Percentiles rank a stretch among this genome's conserved stretches.
Evolutionary conservation across 2,888 invertebrate species (phyloP).

Genomic region (Tanypteryx hageni): DNA sequence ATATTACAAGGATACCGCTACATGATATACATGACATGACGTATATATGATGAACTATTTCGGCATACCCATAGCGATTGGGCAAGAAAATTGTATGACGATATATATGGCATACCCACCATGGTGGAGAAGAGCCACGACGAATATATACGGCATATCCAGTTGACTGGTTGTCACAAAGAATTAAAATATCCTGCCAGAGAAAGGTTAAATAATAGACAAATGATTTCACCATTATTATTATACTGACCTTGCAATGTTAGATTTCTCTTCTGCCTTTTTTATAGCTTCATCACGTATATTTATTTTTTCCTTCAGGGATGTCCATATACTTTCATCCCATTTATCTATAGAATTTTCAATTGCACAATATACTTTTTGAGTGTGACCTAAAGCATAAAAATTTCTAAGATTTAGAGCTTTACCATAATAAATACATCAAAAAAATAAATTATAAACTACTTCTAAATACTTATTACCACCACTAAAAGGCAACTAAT

Average conservation of each 20-base stretch:
- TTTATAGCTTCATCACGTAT: slow-evolving; percentile 78
- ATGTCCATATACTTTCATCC: slow-evolving; percentile 78
- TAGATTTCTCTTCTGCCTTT: slow-evolving; percentile 80
- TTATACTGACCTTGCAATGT: slow-evolving; percentile 76
- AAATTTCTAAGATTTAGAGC: slow-evolving; percentile 3
- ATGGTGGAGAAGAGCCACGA: too few species aligned
- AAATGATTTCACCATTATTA: not conserved
- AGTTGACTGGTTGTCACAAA: too few species aligned
- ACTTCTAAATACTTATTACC: not conserved
- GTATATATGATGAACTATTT: too few species aligned
- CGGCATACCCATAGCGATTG: too few species aligned
- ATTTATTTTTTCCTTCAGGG: slow-evolving; percentile 79
- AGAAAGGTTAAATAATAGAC: too few species aligned
- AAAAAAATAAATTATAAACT: slow-evolving; percentile 63
- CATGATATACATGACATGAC: too few species aligned
- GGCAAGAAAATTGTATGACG: too few species aligned
- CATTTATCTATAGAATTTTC: slow-evolving; percentile 81
- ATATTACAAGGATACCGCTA: too few species aligned
- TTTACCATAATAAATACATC: slow-evolving; percentile 43
- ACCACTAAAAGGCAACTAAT: not conserved
- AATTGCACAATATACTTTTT: slow-evolving; percentile 75
- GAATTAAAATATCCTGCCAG: too few species aligned
- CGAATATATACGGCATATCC: too few species aligned
- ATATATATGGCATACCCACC: too few species aligned
- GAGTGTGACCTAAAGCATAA: slow-evolving; percentile 72